Percentiles rank a stretch among this genome's conserved stretches.
phyloP scores from a whole-genome alignment of 2,113 vertebrate genomes.

The Podilymbus podiceps region DNA sequence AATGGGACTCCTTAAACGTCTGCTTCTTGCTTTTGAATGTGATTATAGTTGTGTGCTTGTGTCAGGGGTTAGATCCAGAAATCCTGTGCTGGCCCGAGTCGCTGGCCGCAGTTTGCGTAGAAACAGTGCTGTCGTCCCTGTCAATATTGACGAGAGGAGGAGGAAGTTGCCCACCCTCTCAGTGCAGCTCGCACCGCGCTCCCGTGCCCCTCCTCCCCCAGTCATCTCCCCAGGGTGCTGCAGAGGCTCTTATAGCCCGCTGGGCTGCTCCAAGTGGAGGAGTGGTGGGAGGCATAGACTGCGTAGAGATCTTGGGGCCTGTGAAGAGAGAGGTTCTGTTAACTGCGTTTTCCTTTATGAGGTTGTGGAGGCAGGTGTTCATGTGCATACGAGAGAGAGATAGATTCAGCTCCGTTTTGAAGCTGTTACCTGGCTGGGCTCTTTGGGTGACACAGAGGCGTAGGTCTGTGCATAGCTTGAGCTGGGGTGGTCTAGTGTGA shows the following conservation, averaged over 20 bases:
- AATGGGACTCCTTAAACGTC: not conserved
- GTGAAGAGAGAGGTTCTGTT: not conserved
- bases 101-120: not conserved
- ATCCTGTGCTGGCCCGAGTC: not conserved
- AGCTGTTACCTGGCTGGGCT: not conserved
- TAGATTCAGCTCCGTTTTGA: not conserved
- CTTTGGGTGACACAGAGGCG: not conserved
- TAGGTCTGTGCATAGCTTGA: not conserved
- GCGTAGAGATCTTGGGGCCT: no score
- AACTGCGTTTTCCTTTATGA: not conserved
- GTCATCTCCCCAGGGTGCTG: not conserved
- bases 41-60: not conserved
- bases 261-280: not conserved
- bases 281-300: not conserved
- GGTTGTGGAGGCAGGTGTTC: not conserved
- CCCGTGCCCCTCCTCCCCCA: not conserved
- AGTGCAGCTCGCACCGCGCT: fast-evolving
- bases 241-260: not conserved
- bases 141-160: fast-evolving
- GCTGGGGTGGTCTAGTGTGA: not conserved
- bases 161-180: not conserved
- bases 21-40: not conserved
- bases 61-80: not conserved
- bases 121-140: fast-evolving
- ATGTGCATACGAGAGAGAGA: no score